Percentiles rank a stretch among this genome's conserved stretches.
phyloP scores from a whole-genome alignment of 2,888 invertebrate species.

The Euspilapteryx auroguttella region DNA sequence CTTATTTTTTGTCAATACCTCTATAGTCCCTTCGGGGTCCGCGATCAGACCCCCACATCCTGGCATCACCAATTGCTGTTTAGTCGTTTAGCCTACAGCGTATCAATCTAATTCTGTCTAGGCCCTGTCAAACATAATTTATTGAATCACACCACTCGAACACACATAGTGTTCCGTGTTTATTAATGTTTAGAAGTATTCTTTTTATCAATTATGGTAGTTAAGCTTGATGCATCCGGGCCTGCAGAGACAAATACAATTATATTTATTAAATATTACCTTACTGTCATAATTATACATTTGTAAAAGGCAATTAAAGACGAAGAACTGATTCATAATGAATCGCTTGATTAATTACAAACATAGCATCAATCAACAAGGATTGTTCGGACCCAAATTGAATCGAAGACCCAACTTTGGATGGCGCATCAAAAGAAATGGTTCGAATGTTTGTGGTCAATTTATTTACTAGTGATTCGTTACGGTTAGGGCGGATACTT shows the following conservation, averaged over 20 bases:
- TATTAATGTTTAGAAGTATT: too few relatives aligned
- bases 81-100: slow-evolving; percentile 38
- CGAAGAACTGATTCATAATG: too few relatives aligned
- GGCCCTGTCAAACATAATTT: slow-evolving; percentile 44
- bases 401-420: slow-evolving; percentile 18
- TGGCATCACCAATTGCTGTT: slow-evolving; percentile 46
- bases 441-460: slow-evolving; percentile 37
- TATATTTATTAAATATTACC: too few relatives aligned
- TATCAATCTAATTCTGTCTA: slow-evolving; percentile 41
- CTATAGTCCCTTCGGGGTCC: too few relatives aligned
- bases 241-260: too few relatives aligned
- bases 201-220: too few relatives aligned
- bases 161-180: too few relatives aligned
- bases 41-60: slow-evolving; percentile 44
- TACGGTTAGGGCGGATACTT: slow-evolving; percentile 56
- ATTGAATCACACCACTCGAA: slow-evolving; percentile 12
- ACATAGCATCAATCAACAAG: slow-evolving; percentile 13
- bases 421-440: slow-evolving; percentile 35
- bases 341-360: slow-evolving; percentile 12
- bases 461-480: slow-evolving; percentile 57
- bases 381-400: slow-evolving; percentile 22
- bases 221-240: too few relatives aligned
- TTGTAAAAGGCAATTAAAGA: too few relatives aligned
- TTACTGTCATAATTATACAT: too few relatives aligned
- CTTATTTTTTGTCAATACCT: not conserved